Evolutionary conservation across 2,113 vertebrate species (phyloP).

Genomic region (Poeciliopsis occidentalis): DNA sequence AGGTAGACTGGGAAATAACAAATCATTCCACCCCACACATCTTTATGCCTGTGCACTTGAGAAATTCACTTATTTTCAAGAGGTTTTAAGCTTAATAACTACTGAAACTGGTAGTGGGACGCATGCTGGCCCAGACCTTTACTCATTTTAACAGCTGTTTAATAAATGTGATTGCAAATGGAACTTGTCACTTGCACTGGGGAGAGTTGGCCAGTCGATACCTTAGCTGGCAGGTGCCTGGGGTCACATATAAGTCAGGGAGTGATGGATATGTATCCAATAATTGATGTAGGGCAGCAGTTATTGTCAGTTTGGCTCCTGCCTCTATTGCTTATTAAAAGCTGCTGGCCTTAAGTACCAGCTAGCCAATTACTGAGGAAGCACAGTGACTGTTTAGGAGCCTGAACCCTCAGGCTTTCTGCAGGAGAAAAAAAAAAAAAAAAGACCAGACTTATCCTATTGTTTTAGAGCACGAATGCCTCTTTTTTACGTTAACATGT

Average conservation of each 20-base stretch:
- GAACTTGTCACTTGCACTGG: slow-evolving; percentile 82
- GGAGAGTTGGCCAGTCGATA: slow-evolving; percentile 80
- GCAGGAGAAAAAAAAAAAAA: slow-evolving; percentile 22
- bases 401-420: slow-evolving; percentile 56
- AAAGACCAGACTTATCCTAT: slow-evolving; percentile 33
- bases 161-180: slow-evolving; percentile 86
- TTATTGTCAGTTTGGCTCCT: slow-evolving; percentile 83
- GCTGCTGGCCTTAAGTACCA: slow-evolving; percentile 84
- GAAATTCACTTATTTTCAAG: slow-evolving; percentile 68
- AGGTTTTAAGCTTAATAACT: slow-evolving; percentile 73
- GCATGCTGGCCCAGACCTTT: slow-evolving; percentile 60
- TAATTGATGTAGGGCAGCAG: slow-evolving; percentile 85
- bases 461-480: slow-evolving; percentile 49
- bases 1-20: slow-evolving; percentile 19
- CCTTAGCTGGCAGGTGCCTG: slow-evolving; percentile 82
- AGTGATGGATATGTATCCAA: slow-evolving; percentile 93
- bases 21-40: slow-evolving; percentile 35
- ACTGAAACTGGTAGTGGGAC: slow-evolving; percentile 58
- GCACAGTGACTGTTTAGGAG: slow-evolving; percentile 68
- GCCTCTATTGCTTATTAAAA: slow-evolving; percentile 86
- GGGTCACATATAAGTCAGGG: slow-evolving; percentile 85
- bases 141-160: slow-evolving; percentile 84
- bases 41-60: slow-evolving; percentile 31
- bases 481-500: slow-evolving; percentile 28
- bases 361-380: slow-evolving; percentile 79